Evolutionary conservation across 2,113 vertebrate species (phyloP), one percentile per base, ranked within the genome.

Genomic region (Chinchilla lanigera): DNA sequence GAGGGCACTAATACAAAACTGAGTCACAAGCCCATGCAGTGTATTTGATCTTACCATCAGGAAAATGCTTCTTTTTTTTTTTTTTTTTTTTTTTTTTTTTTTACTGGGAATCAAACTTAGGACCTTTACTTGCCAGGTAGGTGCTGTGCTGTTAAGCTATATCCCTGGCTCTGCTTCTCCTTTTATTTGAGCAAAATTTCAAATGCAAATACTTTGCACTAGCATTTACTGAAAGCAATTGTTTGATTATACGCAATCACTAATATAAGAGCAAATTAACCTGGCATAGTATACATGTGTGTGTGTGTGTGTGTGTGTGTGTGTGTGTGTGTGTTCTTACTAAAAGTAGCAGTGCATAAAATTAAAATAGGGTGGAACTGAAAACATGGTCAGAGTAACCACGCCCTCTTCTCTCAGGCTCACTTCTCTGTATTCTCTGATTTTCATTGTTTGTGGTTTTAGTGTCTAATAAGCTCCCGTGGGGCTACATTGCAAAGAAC

Each of bases 1-100:
- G 98, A 98, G 98, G 98, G 98, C 98, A 97, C 91, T 91, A 54
- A 33, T 86, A 52, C 81, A 96, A 91, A 94, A 61, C 9, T 13
- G 38, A 95, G 58, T 97, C 94, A 67, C 14, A 78, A 44, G 73
- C 1, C 35, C 5, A 0, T 1, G 3, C 0, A 1, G 35, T 35
- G 11, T 58, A 73, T 54, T 41, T 5, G 0, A 38, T 69, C 44
- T 89, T 58, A 11, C 28, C 73, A 7, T 69, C 22, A 71, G 20
- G 0, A 9, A 93, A 94, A 93, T 54, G 22, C 65, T 94, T 17
- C 26, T 85, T 38, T 12, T 50, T 50, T 16, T 56, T 3, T 12
- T 56, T 19, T 19, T 58, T 20, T 5, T 58, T 19, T 5, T 19
- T n/a, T n/a, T n/a, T n/a, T n/a, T n/a, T n/a, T n/a, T n/a, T n/a